Base-by-base conservation (phyloP, 1,140 invertebrate species). In the Neocloeon triangulifer region DNA sequence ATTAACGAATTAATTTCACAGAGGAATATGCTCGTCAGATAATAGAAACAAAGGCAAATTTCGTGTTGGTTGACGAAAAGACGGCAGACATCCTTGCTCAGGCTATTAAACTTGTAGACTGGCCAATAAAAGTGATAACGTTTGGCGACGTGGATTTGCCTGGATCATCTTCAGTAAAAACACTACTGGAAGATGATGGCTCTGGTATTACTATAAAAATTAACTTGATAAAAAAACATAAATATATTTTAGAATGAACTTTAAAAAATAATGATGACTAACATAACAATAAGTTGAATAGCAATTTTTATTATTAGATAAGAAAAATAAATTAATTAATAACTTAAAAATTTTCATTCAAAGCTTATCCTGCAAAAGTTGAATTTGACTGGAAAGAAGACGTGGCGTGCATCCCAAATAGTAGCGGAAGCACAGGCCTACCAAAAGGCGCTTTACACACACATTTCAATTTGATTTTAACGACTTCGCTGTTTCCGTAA, bases 381-480 rank as follows among this genome's bases (percentile, higher is more conserved):
- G 10, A 20, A 3, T 16, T 32, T 22, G 15, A 20, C 6, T 22
- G 12, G 12, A 13, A 32, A 8, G 31, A 32, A 32, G 31, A 32
- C 13, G 10, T 32, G 21, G 9, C 16, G 9, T 21, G 21, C 16
- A 32, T 32, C 25, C 31, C 31, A 7, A 21, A 19, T 14, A 32
- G 19, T 4, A 32, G 19, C 25, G 31, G 31, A 32, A 20, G 18
- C 13, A 32, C 31, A 21, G 31, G 31, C 14, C n/a, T 21, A 9
- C 31, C 31, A 2, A 32, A 32, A 21, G 31, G 31, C 12, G 19
- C 19, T 12, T 10, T 21, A n/a, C 19, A 21, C 15, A 32, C 31
- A 20, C 31, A 32, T 13, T 22, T 22, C 12, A 32, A 21, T n/a
- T n/a, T 32, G 4, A 22, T 32, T 5, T n/a, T n/a, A n/a, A n/a